Base-by-base conservation (phyloP, 2,797 vertebrate genomes). In the Phyllotis vaccarum region DNA sequence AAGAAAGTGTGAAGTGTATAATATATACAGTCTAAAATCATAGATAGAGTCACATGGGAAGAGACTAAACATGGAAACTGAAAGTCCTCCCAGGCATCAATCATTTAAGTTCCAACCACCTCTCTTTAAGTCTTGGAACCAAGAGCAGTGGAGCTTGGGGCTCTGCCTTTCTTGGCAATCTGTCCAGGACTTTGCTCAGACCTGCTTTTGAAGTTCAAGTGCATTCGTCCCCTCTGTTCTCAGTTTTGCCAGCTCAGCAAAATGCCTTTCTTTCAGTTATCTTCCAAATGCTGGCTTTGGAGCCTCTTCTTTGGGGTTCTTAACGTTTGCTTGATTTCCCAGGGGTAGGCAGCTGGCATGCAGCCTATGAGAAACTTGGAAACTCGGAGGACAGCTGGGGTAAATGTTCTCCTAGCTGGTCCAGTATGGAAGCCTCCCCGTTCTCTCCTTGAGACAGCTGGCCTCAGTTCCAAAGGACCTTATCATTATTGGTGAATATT, bases 301-400 rank as follows among this genome's bases (percentile, higher is more conserved):
- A 56, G 94, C 66, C 40, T 93, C 80, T 96, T 95, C 70, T 95
- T 88, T 94, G 43, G 86, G 94, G 54, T 88, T 96, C 72, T 89
- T 94, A 91, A 96, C 56, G 89, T 72, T 95, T 81, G 49, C 76
- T 93, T 95, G 95, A 93, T 96, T 96, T 96, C 85, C 89, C 85
- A 91, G 80, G 60, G 16, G 89, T 78, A 78, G 91, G 70, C 68
- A 93, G 37, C 66, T 93, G 91, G 95, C 91, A 52, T 52, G 49
- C 62, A 74, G 83, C 93, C 95, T 87, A 64, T 46, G 58, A 58
- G 74, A 95, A 74, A 91, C 95, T n/a, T n/a, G n/a, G n/a, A n/a
- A n/a, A n/a, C 96, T 96, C 85, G 49, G 64, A 95, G 40, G 93
- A 95, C 83, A 52, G 64, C 17, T 78, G 87, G 60, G 83, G 89